Evolutionary conservation across 2,797 vertebrate genomes (phyloP), one percentile per base, ranked within the genome.

Genomic region (Peromyscus attwateri): DNA sequence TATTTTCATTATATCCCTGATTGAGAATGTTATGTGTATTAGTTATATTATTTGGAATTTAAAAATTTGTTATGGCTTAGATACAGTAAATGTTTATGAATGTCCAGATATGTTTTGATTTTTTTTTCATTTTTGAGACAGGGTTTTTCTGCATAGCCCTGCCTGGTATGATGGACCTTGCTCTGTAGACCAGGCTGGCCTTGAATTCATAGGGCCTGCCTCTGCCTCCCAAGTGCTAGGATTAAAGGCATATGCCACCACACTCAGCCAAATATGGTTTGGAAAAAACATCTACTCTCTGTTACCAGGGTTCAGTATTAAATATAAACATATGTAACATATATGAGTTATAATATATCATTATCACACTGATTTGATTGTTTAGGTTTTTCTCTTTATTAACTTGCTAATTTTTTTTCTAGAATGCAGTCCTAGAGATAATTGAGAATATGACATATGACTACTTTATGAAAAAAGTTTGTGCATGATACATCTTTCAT

Each of bases 1-100:
- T 91, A 19, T 52, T 87, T 91, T 73, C 57, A 85, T 79, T 85
- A 60, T 34, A 70, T 49, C 71, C 49, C 91, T 91, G 49, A 40
- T 52, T 79, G 52, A 85, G 37, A 68, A 31, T 85, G 8, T 27
- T 85, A 6, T n/a, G 19, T 66, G 46, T 34, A 83, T 64, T 55
- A 76, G 2, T 79, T 66, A 68, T 43, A 83, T 77, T 90, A 77
- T 85, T 77, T 77, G 25, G 71, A 77, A 60, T 76, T 89, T 37
- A 57, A 83, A 62, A 83, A n/a, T 27, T 60, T 60, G 17, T 84
- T 66, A 84, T 76, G 21, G 12, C 46, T 49, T 94, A 68, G 89
- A 46, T 49, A 52, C 71, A 71, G 2, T 91, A 75, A 84, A n/a
- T 80, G 40, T 62, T 87, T 87, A 27, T 80, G 64, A 91, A 68